Percentiles rank a stretch among this genome's conserved stretches.
Conservation (phyloP, 2,113 vertebrate species). For the Pteruthius melanotis region DNA sequence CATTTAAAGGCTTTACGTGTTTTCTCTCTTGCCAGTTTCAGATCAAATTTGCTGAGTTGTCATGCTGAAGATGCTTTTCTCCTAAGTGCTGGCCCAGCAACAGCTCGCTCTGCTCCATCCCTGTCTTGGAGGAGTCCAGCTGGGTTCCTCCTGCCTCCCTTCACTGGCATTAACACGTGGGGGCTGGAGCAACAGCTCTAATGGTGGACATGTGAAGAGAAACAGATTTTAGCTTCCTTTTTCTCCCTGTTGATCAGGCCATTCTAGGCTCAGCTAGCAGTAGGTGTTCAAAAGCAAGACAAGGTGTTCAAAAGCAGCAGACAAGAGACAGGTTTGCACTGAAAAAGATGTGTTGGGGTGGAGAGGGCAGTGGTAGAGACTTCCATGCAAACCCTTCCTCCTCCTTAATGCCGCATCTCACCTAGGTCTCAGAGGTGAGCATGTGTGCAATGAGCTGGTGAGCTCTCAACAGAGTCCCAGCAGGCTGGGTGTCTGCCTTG, state of each 20-base stretch:
- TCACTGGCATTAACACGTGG: background rate
- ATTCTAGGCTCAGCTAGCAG: background rate
- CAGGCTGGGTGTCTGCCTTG: background rate
- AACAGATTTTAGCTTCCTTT: background rate
- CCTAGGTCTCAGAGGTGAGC: background rate
- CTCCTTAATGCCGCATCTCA: background rate
- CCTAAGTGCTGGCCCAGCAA: background rate
- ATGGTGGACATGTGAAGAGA: background rate
- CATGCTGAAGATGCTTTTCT: constrained; percentile 14
- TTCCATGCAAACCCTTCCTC: background rate
- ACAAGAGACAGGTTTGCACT: background rate
- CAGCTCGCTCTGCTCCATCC: background rate
- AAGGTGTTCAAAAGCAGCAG: background rate
- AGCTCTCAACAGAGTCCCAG: background rate
- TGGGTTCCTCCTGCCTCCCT: background rate
- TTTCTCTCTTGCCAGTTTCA: background rate
- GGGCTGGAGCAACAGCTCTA: background rate
- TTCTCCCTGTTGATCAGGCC: background rate
- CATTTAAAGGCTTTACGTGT: constrained; percentile 2
- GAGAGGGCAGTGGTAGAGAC: background rate
- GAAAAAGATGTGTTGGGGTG: background rate
- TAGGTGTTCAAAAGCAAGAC: background rate
- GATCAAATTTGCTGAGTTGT: constrained; percentile 40
- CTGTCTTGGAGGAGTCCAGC: background rate
- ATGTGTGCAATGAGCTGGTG: rapidly evolving